Percentiles rank a stretch among this genome's conserved stretches.
Evolutionary conservation across 35 echinoderm and acorn worm genomes (phyloP).

Genomic region (Apostichopus californicus): DNA sequence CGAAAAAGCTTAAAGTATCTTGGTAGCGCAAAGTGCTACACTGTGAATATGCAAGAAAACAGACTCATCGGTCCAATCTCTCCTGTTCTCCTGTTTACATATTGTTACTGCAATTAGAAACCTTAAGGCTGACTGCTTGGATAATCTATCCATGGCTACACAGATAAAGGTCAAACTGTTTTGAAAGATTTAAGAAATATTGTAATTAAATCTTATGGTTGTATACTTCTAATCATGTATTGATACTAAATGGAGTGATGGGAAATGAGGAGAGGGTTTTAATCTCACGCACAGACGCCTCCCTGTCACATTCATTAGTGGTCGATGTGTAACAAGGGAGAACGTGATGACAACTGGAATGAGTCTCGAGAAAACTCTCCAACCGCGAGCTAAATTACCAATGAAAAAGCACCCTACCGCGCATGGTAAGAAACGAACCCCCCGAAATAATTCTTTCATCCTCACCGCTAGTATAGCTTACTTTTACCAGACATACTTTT

Average conservation of each 20-base stretch:
- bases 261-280: neutral
- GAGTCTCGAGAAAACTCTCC: neutral
- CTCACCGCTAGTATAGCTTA: no score
- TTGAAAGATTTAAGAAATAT: neutral
- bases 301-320: neutral
- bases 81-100: neutral
- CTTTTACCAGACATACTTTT: neutral
- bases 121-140: neutral
- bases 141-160: neutral
- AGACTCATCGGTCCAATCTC: neutral
- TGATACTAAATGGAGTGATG: neutral
- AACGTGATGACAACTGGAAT: constrained; percentile 6
- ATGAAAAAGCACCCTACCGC: neutral
- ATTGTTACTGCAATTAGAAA: neutral
- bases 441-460: neutral
- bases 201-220: neutral
- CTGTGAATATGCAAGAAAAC: no score
- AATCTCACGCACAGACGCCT: constrained; percentile 7
- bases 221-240: constrained; percentile 16
- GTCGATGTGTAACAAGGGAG: neutral
- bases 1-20: no score
- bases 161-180: neutral
- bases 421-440: neutral
- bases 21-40: no score
- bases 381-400: constrained; percentile 10